Evolutionary conservation across 1,140 invertebrate species (phyloP), one percentile per base, ranked within the genome.

Genomic region (Achatina immaculata): DNA sequence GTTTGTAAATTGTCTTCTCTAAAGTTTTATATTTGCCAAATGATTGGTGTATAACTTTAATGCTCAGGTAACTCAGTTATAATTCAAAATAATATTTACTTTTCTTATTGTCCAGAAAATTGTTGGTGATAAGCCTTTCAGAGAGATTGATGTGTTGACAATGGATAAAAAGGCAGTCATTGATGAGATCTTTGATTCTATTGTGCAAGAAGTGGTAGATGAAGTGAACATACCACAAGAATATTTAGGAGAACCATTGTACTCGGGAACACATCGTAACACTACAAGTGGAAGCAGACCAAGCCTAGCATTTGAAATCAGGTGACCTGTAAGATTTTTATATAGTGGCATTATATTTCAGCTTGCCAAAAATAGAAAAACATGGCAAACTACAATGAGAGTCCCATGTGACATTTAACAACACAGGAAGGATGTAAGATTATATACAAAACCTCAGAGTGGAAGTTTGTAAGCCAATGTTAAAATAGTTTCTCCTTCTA

Each of bases 181-280:
- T 19, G 62, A 86, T 51, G 91, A 92, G 85, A 86, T 92, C 58
- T 92, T 90, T 87, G 77, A 88, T 69, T 92, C 91, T 3, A 88
- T 91, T 34, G 48, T 90, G 1, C 77, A 87, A 75, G 91, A 92
- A 84, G 83, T 92, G 9, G 82, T 83, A 66, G 90, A 91, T 86
- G 91, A 81, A 36, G 88, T 91, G 0, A 91, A 91, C 80, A 86
- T 92, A 78, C 88, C 90, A 51, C 11, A 21, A 34, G 28, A 76
- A 14, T 74, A 43, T 48, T 80, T 92, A 1, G 82, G 83, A 16
- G 75, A 83, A 19, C 90, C 90, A 48, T n/a, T 85, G 28, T 69
- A 91, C 16, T 79, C 91, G 45, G 91, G 91, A 16, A 84, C 91
- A 58, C 85, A 85, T 34, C 84, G 86, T 43, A 92, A 91, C 85